Conservation (phyloP, 2,888 invertebrate species). For the Acanthacorydalis orientalis region DNA sequence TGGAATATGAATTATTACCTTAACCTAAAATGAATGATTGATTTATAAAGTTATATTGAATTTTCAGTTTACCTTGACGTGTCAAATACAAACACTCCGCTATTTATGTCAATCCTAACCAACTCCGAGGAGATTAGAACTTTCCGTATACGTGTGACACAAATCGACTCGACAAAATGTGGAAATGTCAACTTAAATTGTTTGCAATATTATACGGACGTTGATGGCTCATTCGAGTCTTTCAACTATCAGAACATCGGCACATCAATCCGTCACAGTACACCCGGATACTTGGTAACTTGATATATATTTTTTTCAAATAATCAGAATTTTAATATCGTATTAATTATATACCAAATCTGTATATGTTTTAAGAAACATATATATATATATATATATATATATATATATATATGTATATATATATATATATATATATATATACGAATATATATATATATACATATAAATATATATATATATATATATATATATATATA, state of each 20-base stretch:
- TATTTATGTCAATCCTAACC: conserved; percentile 47
- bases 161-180: conserved; percentile 22
- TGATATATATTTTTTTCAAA: too few species aligned
- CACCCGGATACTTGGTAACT: conserved; percentile 44
- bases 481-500: too few species aligned
- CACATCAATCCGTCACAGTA: conserved; percentile 33
- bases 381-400: too few species aligned
- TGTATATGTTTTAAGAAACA: too few species aligned
- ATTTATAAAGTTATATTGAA: not conserved
- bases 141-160: conserved; percentile 46
- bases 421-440: too few species aligned
- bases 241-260: conserved; percentile 51
- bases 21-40: too few species aligned
- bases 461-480: too few species aligned
- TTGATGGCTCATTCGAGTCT: conserved; percentile 43
- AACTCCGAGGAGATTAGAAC: conserved; percentile 34
- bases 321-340: too few species aligned
- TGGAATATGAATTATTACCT: too few species aligned
- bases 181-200: conserved; percentile 29
- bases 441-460: too few species aligned
- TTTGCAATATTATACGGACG: conserved; percentile 45
- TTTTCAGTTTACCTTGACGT: conserved; percentile 56
- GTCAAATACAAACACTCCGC: conserved; percentile 39
- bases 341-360: too few species aligned
- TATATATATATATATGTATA: too few species aligned